Base-by-base conservation (phyloP, 2,113 vertebrate species). In the Myotis brandtii region DNA sequence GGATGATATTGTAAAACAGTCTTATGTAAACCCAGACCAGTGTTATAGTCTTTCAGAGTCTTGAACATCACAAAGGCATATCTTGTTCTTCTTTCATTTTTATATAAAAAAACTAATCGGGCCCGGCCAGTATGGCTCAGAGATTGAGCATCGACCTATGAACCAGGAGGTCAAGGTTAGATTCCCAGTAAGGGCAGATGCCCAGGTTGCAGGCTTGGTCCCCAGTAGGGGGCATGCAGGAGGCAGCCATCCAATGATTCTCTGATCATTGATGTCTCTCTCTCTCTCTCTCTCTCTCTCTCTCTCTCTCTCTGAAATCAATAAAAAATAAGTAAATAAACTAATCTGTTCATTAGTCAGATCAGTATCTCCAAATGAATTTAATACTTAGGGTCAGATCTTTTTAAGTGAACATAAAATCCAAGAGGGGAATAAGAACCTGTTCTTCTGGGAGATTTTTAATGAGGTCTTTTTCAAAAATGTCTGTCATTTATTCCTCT, bases 271-370 rank as follows among this genome's bases (percentile, higher is more conserved):
- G 48, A 48, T 48, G 48, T 48, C 11, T 48, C 48, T 48, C 11
- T 48, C 48, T 14, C 48, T 48, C 10, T 48, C 10, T 46, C 43
- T 46, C 43, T 46, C 46, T 46, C 46, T 46, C 37, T n/a, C 46
- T 46, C 46, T 46, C 46, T 10, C 9, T 10, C 9, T 10, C 9
- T 14, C 48, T 48, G 48, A 48, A 48, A 48, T 48, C 48, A 48
- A 48, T 48, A 48, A 48, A 48, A 48, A 48, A 13, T 48, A 48
- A 48, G 2, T 48, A 48, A 12, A 13, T 46, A 13, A 48, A 92
- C 99, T 98, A 94, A 99, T 99, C 96, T 99, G 99, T 86, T 99
- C 98, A 96, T 99, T 99, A 86, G 97, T 93, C 92, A 99, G 98
- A 76, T 98, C 98, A 88, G 98, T 96, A 67, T 98, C 98, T 34